phyloP scores from a whole-genome alignment of 2,888 invertebrate genomes.

The Lasioglossum oenotherae region DNA sequence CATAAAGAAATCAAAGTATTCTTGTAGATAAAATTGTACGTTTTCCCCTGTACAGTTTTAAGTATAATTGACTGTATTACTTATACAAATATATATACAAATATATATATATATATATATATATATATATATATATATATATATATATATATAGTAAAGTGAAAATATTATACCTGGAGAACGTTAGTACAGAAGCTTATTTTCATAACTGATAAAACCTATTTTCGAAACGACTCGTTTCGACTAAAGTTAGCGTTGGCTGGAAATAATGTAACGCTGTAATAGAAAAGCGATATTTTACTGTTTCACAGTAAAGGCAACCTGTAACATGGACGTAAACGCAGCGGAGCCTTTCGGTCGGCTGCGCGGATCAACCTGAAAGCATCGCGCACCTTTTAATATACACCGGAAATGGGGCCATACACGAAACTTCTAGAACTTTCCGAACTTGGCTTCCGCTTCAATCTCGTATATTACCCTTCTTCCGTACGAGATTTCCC shows the following conservation, averaged over 20 bases:
- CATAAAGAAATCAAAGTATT: background rate
- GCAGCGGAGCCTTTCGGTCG: conserved; percentile 64
- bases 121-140: no score
- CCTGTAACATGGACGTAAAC: conserved; percentile 75
- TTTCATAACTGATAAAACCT: conserved; percentile 7
- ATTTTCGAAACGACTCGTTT: background rate
- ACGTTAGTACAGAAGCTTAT: background rate
- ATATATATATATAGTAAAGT: no score
- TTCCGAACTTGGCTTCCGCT: conserved; percentile 65
- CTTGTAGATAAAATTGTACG: background rate
- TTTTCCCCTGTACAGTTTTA: background rate
- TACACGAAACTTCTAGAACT: conserved; percentile 81
- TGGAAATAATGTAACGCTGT: conserved; percentile 3
- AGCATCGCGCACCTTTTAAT: conserved; percentile 78
- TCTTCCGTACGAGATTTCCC: conserved; percentile 12
- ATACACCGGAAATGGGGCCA: conserved; percentile 79
- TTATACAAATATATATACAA: background rate
- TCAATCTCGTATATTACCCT: conserved; percentile 7
- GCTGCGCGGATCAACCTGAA: conserved; percentile 68
- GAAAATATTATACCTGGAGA: no score
- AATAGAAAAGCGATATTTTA: conserved; percentile 43
- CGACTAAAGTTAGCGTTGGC: background rate
- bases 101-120: no score
- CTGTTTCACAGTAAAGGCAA: conserved; percentile 58
- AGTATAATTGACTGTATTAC: background rate